phyloP scores from a whole-genome alignment of 2,113 vertebrate species.

The Telmatochromis bifrenatus region DNA sequence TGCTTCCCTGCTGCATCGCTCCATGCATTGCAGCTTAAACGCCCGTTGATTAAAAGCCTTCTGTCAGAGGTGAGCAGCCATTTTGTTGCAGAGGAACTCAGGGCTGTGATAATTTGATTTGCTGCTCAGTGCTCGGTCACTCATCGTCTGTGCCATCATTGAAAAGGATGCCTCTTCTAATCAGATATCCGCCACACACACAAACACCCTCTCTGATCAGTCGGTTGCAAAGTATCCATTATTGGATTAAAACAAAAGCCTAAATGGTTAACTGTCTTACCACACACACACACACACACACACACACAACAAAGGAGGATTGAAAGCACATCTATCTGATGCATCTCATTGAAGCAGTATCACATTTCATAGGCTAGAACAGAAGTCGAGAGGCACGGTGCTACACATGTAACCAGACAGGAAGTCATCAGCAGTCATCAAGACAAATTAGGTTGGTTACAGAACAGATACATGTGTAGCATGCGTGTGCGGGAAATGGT shows the following conservation, averaged over 20 bases:
- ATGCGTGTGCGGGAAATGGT: not conserved
- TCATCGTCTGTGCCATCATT: conserved; percentile 40
- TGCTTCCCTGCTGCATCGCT: not conserved
- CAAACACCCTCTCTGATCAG: not conserved
- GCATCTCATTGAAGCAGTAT: conserved; percentile 1
- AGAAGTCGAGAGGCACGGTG: conserved; percentile 17
- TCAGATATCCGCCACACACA: conserved; percentile 27
- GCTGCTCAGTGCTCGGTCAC: conserved; percentile 15
- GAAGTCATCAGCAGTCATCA: conserved; percentile 19
- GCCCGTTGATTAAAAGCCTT: conserved; percentile 39
- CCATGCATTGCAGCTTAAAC: not conserved
- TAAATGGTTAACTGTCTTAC: not conserved
- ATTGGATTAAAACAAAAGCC: conserved; percentile 33
- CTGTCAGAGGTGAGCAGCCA: conserved; percentile 5
- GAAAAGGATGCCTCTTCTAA: conserved; percentile 49
- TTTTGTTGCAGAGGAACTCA: conserved; percentile 1
- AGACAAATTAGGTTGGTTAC: not conserved
- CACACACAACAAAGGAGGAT: not conserved
- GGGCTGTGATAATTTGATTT: conserved; percentile 51
- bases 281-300: not conserved
- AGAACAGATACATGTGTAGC: not conserved
- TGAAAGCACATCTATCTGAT: conserved; percentile 10
- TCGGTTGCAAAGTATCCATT: conserved; percentile 12
- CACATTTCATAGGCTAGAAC: conserved; percentile 26
- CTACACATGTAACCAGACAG: conserved; percentile 8